phyloP scores from a whole-genome alignment of 2,888 invertebrate genomes.

The Onchidella celtica region DNA sequence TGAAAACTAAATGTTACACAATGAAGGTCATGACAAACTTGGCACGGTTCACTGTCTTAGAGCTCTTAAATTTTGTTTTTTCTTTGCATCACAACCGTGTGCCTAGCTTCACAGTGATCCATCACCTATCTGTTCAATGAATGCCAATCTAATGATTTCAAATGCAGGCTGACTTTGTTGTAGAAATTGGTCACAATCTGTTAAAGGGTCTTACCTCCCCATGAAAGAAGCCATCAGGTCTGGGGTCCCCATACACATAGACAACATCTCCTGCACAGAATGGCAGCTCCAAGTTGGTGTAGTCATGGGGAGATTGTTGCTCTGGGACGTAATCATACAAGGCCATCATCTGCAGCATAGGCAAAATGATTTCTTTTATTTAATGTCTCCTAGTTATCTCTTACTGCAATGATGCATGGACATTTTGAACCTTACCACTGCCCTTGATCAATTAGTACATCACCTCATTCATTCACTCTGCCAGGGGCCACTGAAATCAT shows the following conservation, averaged over 20 bases:
- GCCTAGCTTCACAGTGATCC: no score
- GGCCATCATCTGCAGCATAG: slow-evolving; percentile 72
- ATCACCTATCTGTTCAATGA: no score
- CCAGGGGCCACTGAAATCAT: no score
- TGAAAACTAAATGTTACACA: no score
- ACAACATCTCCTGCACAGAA: slow-evolving; percentile 77
- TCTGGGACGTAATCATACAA: slow-evolving; percentile 77
- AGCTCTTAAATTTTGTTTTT: no score
- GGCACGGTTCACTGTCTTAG: no score
- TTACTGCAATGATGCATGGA: not conserved
- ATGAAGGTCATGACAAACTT: no score
- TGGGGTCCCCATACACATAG: slow-evolving; percentile 72
- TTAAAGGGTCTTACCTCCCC: slow-evolving; percentile 75
- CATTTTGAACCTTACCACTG: not conserved
- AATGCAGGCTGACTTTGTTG: no score
- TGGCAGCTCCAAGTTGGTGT: slow-evolving; percentile 69
- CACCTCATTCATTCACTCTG: no score
- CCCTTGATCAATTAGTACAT: not conserved
- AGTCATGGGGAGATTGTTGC: slow-evolving; percentile 72
- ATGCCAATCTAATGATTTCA: no score
- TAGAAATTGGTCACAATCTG: no score
- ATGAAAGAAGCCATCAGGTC: slow-evolving; percentile 76
- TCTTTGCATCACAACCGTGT: no score
- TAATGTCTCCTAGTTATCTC: not conserved
- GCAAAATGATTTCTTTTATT: not conserved